Evolutionary conservation across 1,140 invertebrate genomes (phyloP).

Genomic region (Ips typographus): DNA sequence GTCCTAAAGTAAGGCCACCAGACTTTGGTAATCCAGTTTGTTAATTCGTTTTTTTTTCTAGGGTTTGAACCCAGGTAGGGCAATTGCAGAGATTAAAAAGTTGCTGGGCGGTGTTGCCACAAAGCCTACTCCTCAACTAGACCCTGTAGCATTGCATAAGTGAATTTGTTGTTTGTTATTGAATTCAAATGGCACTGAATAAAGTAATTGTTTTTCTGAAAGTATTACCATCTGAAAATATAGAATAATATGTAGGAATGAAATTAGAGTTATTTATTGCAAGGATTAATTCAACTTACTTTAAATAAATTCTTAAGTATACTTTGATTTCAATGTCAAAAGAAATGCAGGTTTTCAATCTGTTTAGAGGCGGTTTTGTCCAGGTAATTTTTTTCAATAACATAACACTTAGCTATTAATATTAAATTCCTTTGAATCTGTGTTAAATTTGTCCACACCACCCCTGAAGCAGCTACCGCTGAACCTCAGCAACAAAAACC

Average conservation of each 20-base stretch:
- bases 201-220: no score
- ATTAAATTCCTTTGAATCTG: neutral
- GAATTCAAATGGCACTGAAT: neutral
- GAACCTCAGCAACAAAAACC: constrained; percentile 40
- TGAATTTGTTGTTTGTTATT: constrained; percentile 9
- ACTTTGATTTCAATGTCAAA: constrained; percentile 34
- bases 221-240: no score
- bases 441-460: constrained; percentile 48
- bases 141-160: constrained; percentile 42
- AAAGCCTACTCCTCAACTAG: constrained; percentile 74
- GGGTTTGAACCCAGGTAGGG: constrained; percentile 92
- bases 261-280: no score
- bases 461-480: constrained; percentile 35
- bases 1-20: constrained; percentile 64
- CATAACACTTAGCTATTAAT: constrained; percentile 18
- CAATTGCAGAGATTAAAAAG: constrained; percentile 96
- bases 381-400: constrained; percentile 40
- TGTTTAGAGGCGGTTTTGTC: constrained; percentile 38
- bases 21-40: neutral
- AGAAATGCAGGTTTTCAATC: constrained; percentile 44
- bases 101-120: constrained; percentile 79
- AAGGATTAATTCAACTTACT: no score
- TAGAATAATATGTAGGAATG: no score
- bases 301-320: no score
- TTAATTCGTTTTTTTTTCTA: constrained; percentile 51